Evolutionary conservation across 2,113 vertebrate species (phyloP).

Genomic region (Illadopsis cleaveri): DNA sequence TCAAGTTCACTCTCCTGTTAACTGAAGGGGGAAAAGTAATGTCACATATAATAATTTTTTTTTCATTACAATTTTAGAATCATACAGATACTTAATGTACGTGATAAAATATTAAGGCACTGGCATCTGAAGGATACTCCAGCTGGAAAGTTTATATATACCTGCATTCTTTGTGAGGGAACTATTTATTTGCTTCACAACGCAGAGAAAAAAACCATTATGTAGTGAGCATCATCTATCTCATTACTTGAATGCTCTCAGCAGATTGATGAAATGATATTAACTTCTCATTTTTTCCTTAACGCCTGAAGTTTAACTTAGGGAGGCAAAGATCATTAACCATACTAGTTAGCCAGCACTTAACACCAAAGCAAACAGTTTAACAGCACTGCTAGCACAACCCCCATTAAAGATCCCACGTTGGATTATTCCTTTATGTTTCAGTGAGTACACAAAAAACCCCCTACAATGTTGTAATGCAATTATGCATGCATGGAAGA

Average conservation of each 20-base stretch:
- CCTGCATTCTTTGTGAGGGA: not conserved
- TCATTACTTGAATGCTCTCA: not conserved
- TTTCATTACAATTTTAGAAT: not conserved
- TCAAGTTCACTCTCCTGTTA: not conserved
- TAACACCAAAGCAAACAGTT: not conserved
- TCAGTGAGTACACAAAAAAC: not conserved
- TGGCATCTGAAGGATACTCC: not conserved
- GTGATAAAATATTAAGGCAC: not conserved
- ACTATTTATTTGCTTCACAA: not conserved
- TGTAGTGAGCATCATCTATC: not conserved
- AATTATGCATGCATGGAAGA: conserved; percentile 58
- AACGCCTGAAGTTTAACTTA: not conserved
- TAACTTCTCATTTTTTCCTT: not conserved
- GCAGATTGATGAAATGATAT: not conserved
- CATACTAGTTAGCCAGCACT: not conserved
- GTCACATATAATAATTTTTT: not conserved
- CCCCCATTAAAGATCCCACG: not conserved
- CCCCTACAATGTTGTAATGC: conserved; percentile 2
- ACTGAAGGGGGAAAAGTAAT: not conserved
- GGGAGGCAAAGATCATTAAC: not conserved
- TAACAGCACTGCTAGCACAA: not conserved
- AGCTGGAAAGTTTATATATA: not conserved
- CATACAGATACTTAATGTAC: not conserved
- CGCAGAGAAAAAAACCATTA: not conserved
- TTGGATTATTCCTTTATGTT: conserved; percentile 24